Evolutionary conservation across 2,888 invertebrate species (phyloP), one percentile per base, ranked within the genome.

Genomic region (Drepana falcataria): DNA sequence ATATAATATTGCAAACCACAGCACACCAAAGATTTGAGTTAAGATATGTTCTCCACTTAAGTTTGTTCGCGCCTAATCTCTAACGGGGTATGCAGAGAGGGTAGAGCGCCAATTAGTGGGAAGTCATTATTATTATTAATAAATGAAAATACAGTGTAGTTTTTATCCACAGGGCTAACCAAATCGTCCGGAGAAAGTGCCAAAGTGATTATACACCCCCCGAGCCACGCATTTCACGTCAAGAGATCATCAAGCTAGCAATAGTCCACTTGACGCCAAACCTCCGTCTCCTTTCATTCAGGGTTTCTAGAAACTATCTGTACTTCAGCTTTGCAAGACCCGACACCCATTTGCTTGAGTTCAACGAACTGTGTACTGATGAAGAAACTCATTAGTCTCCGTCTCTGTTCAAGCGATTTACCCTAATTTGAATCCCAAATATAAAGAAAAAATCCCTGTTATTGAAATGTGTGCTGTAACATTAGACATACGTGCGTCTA

Each of bases 261-360:
- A 69, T 69, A 35, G 65, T 83, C 2, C 69, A 61, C 2, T 59
- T 87, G 9, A 77, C 83, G 0, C 85, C 86, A 0, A 73, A 59
- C 2, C 65, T 82, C 6, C 78, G 65, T 48, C 65, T 87, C 0
- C 65, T 87, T 0, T 84, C 87, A 1, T 87, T 87, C 57, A 69
- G 88, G 48, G 85, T 85, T 0, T 87, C 86, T 6, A 84, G 72
- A 55, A 87, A 87, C 64, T 84, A 65, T 54, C 61, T 87, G 0
- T 85, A 85, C 57, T 73, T 85, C 55, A 83, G 78, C 64, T 79
- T 87, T 3, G 87, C 85, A 0, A 77, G 70, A 55, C 78, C 83
- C 1, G 65, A 64, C 2, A 74, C 81, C 0, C 86, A 87, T 40
- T 55, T 87, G 2, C 48, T 73, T 6, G 87, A 87, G 63, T 87